Evolutionary conservation across 2,888 invertebrate species (phyloP), one percentile per base, ranked within the genome.

Genomic region (Girardia tigrina): DNA sequence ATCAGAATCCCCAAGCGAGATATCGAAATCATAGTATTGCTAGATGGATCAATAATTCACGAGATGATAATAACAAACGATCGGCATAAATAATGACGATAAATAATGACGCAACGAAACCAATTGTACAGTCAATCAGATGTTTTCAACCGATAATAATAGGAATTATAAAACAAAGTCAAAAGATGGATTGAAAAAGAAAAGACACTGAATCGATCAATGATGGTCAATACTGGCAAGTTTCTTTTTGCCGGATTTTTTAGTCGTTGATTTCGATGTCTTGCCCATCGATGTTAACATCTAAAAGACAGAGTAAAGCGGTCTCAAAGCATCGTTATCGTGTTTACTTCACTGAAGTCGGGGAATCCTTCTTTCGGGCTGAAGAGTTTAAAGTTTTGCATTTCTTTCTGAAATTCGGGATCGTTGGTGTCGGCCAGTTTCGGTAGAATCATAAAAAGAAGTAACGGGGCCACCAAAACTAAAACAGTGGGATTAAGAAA

Each of bases 401-500:
- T 83, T 78, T 86, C 85, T 85, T 93, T 93, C 82, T 94, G 91
- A 0, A 95, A 91, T 84, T 97, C 94, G 1, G 95, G 94, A 85
- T 97, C 97, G 72, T 85, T 84, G 70, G 86, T 85, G 82, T 92
- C 94, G 90, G 97, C 91, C 88, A 95, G 89, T 84, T 94, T 94
- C 0, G 95, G 94, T 80, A 95, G 85, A 78, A 95, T 87, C 89
- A 94, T 90, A 80, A 97, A 90, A 4, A 95, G 86, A 1, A 94
- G 82, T 29, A 95, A 85, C 0, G 95, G 95, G 78, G 95, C 83
- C 26, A 95, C 89, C 94, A 95, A 97, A 91, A 95, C 95, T 78
- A 97, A 87, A 2, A 95, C 87, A 94, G 95, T 95, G 0, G 95
- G 95, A 84, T 91, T 94, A 84, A 94, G 91, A 29, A 98, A 84